Evolutionary conservation across 2,113 vertebrate genomes (phyloP).

Genomic region (Mesitornis unicolor): DNA sequence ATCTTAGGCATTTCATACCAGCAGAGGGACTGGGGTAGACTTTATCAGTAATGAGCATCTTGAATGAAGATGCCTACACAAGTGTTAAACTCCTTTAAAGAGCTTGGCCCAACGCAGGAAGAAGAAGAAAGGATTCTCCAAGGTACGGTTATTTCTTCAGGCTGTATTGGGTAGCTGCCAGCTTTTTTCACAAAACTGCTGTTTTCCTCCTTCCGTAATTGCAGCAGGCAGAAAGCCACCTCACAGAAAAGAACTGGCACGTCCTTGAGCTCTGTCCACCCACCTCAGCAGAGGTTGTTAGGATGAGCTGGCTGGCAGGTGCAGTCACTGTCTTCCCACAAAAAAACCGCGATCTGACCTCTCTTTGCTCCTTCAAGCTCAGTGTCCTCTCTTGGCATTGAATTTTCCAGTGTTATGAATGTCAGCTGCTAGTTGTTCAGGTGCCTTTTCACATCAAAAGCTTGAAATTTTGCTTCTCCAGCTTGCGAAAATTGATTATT

Average conservation of each 20-base stretch:
- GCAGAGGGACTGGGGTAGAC: not conserved
- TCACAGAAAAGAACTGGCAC: slow-evolving; percentile 18
- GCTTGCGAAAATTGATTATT: slow-evolving; percentile 19
- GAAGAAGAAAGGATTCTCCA: not conserved
- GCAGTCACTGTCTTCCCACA: not conserved
- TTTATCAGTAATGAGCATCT: not conserved
- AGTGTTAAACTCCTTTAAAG: not conserved
- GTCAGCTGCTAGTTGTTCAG: not conserved
- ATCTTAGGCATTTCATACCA: not conserved
- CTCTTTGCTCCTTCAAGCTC: not conserved
- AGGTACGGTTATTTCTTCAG: slow-evolving; percentile 47
- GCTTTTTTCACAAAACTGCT: slow-evolving; percentile 35
- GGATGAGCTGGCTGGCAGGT: slow-evolving; percentile 35
- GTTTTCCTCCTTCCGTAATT: slow-evolving; percentile 7
- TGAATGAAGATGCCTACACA: not conserved
- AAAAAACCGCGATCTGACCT: not conserved
- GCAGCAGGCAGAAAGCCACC: slow-evolving; percentile 39
- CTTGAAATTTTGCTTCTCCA: not conserved
- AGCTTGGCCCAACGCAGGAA: not conserved
- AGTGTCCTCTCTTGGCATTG: not conserved
- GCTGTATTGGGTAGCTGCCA: slow-evolving; percentile 24
- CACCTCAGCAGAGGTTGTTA: not conserved
- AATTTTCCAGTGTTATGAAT: not conserved
- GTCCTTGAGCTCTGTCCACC: not conserved
- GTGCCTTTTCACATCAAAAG: slow-evolving; percentile 36